Base-by-base conservation (phyloP, 1,140 invertebrate species). In the Leptoteleia sp. region DNA sequence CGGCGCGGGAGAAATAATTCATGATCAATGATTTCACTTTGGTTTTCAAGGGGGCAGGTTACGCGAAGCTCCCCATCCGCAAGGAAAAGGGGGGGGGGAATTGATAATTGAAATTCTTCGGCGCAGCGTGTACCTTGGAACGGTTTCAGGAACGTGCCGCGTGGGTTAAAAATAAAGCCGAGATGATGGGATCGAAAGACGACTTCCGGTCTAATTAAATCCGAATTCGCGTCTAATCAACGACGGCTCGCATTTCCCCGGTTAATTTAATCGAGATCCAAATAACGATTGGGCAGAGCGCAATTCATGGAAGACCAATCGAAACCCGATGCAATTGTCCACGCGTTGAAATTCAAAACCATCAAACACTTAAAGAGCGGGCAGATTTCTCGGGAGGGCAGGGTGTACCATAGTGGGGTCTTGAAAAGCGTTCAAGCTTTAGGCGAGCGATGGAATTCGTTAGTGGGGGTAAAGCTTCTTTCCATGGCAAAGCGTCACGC, bases 401-500 rank as follows among this genome's bases (percentile, higher is more conserved):
- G 78, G 76, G 71, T 78, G 76, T 75, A 35, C 22, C 22, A n/a
- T n/a, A n/a, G 71, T 68, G 67, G 67, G 71, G 65, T 73, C 76
- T 76, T 81, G 59, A 79, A 82, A 84, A 82, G 79, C 68, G 80
- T 62, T 78, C 82, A 81, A 80, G 84, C 84, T 79, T 82, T 67
- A 79, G 83, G 59, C 76, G 82, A 83, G 71, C 79, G 72, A 81
- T 76, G 84, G 86, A 88, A 89, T 87, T 85, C 71, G 76, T 64
- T 76, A 78, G 87, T 83, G 84, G 85, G 84, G 83, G 81, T 81
- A 84, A 84, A 81, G 77, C 59, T 71, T 71, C 71, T 71, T 76
- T 80, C 80, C 83, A 84, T 82, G 83, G 82, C 83, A n/a, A 77
- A 87, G 71, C 87, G 87, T 88, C 87, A 88, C 88, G 87, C 86